Evolutionary conservation across 1,140 invertebrate genomes (phyloP), one percentile per base, ranked within the genome.

Genomic region (Euborellia annulipes): DNA sequence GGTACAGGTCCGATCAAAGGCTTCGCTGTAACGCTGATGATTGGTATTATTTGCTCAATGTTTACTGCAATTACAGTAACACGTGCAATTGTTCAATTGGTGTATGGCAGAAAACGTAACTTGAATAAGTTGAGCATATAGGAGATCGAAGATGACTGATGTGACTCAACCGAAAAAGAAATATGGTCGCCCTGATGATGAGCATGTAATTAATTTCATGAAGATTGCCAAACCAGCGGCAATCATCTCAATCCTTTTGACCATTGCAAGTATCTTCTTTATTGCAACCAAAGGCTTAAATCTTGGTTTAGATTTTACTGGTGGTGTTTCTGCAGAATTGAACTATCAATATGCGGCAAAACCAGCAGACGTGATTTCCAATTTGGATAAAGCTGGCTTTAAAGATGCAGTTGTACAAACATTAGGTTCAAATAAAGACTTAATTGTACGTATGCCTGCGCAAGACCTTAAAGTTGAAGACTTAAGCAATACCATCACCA

Each of bases 31-130:
- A 46, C 46, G 2, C 22, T 45, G 38, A 27, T 20, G 9, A 41
- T 55, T n/a, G 54, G 54, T n/a, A 50, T 56, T 36, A n/a, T 56
- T 16, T 22, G 39, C 13, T 55, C 54, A 2, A 21, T 55, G 46
- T 55, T 55, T 45, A 27, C 52, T 11, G 41, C 52, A 13, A 46
- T 56, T 13, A 13, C 46, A n/a, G 18, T 48, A 8, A 40, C 52
- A 11, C 46, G 45, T 11, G 19, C 23, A 6, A 14, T 20, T 27
- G 21, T 36, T 27, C 14, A 51, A 6, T 20, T 36, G 14, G 22
- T 32, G 3, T 41, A 23, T 16, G 19, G 36, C 20, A 18, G 6
- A 37, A 50, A 50, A 34, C n/a, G n/a, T n/a, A n/a, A n/a, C n/a
- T n/a, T 9, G n/a, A 34, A 9, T 34, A 34, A 34, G n/a, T 9